phyloP scores from a whole-genome alignment of 2,888 invertebrate species.

The Agrilus biguttatus region DNA sequence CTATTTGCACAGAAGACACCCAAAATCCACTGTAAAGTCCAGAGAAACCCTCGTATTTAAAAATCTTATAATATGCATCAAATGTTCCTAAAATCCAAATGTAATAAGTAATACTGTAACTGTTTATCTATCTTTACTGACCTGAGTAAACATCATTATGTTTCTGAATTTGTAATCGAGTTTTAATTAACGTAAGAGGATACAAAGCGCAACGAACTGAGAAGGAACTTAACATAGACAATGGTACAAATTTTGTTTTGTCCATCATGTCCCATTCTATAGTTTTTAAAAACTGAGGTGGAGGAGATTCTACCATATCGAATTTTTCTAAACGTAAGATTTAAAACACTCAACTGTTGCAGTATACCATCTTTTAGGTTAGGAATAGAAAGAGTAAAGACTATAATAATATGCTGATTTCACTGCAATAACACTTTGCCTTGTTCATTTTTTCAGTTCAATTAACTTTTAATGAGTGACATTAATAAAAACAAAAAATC shows the following conservation, averaged over 20 bases:
- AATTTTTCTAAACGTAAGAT: no score
- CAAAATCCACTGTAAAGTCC: slow-evolving; percentile 92
- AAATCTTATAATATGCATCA: slow-evolving; percentile 82
- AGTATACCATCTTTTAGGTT: no score
- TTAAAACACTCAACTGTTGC: no score
- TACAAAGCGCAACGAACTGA: slow-evolving; percentile 66
- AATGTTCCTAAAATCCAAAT: slow-evolving; percentile 43
- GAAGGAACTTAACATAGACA: slow-evolving; percentile 81
- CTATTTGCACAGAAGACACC: slow-evolving; percentile 66
- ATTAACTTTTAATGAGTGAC: no score
- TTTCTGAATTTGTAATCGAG: slow-evolving; percentile 79
- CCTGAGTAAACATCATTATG: slow-evolving; percentile 72
- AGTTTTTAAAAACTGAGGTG: slow-evolving; percentile 53
- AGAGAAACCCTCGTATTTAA: slow-evolving; percentile 64
- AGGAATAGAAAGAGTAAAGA: no score
- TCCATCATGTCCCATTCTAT: slow-evolving; percentile 99
- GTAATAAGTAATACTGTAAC: neutral
- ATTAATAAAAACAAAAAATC: no score
- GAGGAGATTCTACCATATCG: slow-evolving; percentile 39
- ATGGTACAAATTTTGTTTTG: slow-evolving; percentile 81
- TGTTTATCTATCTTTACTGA: slow-evolving; percentile 16
- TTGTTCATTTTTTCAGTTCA: no score
- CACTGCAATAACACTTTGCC: no score
- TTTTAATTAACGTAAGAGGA: slow-evolving; percentile 87
- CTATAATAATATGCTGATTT: no score